Evolutionary conservation across 2,797 vertebrate genomes (phyloP), one percentile per base, ranked within the genome.

Genomic region (Arctocebus calabarensis): DNA sequence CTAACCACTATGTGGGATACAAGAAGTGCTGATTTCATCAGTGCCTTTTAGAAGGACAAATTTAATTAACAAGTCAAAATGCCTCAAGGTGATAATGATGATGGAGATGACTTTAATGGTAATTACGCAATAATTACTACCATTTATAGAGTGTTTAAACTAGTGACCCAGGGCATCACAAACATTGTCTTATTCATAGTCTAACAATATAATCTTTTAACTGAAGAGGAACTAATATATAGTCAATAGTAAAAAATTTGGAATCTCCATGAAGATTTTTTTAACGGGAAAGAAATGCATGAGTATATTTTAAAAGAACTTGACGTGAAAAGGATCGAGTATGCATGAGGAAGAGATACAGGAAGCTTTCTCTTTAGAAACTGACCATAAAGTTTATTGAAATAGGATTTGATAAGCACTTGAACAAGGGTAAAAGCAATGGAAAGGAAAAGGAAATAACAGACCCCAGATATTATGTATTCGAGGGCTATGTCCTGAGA

Each of bases 251-350:
- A 40, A 78, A 68, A 34, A 81, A n/a, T 59, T n/a, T 27, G 40
- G n/a, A 79, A 16, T 37, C 27, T 77, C 3, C 40, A 4, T 17
- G 84, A 37, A 94, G 75, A 52, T 52, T 84, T 81, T 94, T 94
- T 84, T 73, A 68, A 40, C 11, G 37, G 43, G 8, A 74, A 77
- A 83, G 22, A 48, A 48, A 7, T 7, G 12, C 7, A 62, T 20
- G 19, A 25, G 19, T 14, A 14, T 5, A 19, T 37, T 88, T 73
- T 23, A 81, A 37, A 82, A 83, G 66, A 43, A 6, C 20, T 14
- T 17, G 7, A 14, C 0, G 0, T 7, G 32, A 40, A 22, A 14
- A 2, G 23, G 10, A 5, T 62, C 25, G 45, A 25, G 61, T 20
- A 19, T 13, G 61, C 12, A 32, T 32, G 29, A 3, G 20, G 19